Percentiles rank a stretch among this genome's conserved stretches.
Evolutionary conservation across 2,797 vertebrate genomes (phyloP).

Genomic region (Gymnopithys bicolor): DNA sequence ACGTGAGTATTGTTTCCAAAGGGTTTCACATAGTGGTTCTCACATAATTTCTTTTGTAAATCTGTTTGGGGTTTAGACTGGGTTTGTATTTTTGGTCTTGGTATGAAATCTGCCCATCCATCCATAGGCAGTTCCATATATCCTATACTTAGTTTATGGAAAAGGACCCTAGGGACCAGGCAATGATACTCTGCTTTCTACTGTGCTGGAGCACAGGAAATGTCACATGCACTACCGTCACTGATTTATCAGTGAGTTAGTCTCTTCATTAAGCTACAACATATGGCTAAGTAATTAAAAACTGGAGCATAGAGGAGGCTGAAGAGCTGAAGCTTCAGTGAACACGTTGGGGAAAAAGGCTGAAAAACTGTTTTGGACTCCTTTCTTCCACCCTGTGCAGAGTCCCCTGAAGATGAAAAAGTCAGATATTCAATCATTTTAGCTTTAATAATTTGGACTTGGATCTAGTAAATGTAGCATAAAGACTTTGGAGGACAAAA

Average conservation of each 20-base stretch:
- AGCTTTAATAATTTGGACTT: constrained; percentile 13
- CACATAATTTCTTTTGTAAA: background rate
- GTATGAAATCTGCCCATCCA: background rate
- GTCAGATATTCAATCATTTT: background rate
- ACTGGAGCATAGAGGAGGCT: background rate
- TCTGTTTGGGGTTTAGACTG: background rate
- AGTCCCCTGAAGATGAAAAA: background rate
- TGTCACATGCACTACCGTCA: background rate
- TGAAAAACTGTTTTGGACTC: background rate
- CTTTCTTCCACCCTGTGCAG: background rate
- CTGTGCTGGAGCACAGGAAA: background rate
- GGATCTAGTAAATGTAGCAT: background rate
- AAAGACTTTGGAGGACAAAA: constrained; percentile 12
- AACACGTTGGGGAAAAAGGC: rapidly evolving
- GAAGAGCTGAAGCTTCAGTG: background rate
- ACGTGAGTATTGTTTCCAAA: background rate
- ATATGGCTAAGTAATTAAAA: background rate
- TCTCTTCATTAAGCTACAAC: background rate
- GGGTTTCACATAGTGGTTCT: background rate
- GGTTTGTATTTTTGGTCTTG: background rate
- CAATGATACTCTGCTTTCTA: background rate
- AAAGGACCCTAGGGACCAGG: background rate
- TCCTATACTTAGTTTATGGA: background rate
- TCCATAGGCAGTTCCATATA: background rate
- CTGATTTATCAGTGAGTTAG: background rate